Evolutionary conservation across 1,140 invertebrate genomes (phyloP).

Genomic region (Rhagoletis pomonella): DNA sequence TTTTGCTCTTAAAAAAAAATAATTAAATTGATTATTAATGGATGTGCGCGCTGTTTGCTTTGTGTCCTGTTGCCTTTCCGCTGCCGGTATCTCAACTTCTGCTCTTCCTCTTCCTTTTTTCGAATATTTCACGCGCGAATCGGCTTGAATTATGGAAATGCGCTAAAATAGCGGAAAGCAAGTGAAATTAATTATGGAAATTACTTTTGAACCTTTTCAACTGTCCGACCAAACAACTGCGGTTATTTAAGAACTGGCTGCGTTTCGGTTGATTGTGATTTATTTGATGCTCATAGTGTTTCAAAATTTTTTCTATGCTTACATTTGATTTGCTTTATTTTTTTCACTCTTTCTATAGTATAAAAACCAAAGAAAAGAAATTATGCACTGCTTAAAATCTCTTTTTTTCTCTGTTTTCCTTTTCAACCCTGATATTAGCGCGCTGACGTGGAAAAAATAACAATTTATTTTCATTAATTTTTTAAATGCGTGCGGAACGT

Average conservation of each 20-base stretch:
- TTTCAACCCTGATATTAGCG: neutral
- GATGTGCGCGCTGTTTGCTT: slow-evolving; percentile 39
- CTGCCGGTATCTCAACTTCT: neutral
- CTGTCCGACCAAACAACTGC: slow-evolving; percentile 36
- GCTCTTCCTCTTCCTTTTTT: neutral
- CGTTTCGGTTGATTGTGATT: slow-evolving; percentile 47
- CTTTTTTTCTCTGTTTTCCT: neutral
- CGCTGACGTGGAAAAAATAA: slow-evolving; percentile 60
- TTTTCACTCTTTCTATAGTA: neutral
- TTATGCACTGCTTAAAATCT: neutral
- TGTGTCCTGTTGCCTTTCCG: neutral
- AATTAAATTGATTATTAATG: slow-evolving; percentile 58
- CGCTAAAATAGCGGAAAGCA: slow-evolving; percentile 61
- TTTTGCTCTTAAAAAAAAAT: slow-evolving; percentile 14
- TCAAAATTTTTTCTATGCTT: slow-evolving; percentile 16
- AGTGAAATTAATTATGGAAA: slow-evolving; percentile 73
- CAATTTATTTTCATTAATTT: slow-evolving; percentile 75
- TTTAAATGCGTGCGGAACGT: slow-evolving; percentile 49
- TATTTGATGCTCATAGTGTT: slow-evolving; percentile 8
- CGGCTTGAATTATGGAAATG: slow-evolving; percentile 63
- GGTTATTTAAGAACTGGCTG: slow-evolving; percentile 57
- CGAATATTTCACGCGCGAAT: neutral
- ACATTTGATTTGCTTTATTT: neutral
- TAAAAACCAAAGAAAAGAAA: neutral
- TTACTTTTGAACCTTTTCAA: slow-evolving; percentile 63